Evolutionary conservation across 2,113 vertebrate species (phyloP).

Genomic region (Cacatua alba): DNA sequence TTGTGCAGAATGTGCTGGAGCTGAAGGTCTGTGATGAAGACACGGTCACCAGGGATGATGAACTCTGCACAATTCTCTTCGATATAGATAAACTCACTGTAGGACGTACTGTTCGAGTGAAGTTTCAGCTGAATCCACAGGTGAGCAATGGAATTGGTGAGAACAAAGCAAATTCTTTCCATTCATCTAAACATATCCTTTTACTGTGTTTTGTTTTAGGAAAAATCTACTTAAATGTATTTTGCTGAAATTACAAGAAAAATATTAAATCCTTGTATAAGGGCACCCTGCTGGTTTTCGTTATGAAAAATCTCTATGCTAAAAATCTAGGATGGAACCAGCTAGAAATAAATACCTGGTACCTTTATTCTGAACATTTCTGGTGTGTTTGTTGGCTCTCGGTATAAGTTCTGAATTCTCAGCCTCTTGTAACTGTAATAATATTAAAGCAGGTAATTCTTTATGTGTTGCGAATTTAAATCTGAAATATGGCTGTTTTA

Average conservation of each 20-base stretch:
- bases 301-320: background rate
- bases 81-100: constrained; percentile 78
- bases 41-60: constrained; percentile 71
- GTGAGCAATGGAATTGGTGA: constrained; percentile 25
- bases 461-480: background rate
- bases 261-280: background rate
- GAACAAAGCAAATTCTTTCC: background rate
- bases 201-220: background rate
- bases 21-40: constrained; percentile 80
- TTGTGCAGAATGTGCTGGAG: constrained; percentile 75
- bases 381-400: background rate
- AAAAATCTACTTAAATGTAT: background rate
- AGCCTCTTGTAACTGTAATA: background rate
- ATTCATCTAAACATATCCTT: background rate
- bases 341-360: background rate
- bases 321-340: background rate
- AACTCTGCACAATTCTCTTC: constrained; percentile 79
- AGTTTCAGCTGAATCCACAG: constrained; percentile 77
- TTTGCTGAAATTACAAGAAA: background rate
- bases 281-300: background rate
- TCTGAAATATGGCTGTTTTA: background rate
- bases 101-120: constrained; percentile 71
- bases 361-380: background rate
- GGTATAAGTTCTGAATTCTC: background rate
- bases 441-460: background rate